Base-by-base conservation (phyloP, 2,113 vertebrate genomes). In the Neopipo cinnamomea region DNA sequence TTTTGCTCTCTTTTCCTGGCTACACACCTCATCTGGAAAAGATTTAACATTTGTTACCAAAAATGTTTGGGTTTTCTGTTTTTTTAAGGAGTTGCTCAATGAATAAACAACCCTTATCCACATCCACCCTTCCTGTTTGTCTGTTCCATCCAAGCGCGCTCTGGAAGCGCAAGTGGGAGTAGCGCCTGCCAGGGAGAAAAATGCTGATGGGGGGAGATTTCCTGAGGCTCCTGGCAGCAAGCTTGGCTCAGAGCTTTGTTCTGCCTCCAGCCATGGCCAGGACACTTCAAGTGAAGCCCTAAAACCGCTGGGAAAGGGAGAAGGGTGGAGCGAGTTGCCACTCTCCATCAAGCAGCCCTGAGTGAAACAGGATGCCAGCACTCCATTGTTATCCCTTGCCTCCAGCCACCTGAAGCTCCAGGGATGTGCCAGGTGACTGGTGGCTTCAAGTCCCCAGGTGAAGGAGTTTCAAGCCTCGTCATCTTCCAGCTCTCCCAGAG, bases 41-140 rank as follows among this genome's bases (percentile, higher is more conserved):
- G 94, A 96, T 94, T 97, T 61, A 79, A 89, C 82, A 87, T 97
- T 97, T 97, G 95, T 97, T 97, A 97, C 98, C 97, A 97, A 98
- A 97, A 98, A 97, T 41, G 95, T 96, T 94, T 82, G 55, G 42
- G 31, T 44, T 96, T 93, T 92, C 13, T 84, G 92, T 94, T 95
- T 81, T 81, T 91, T 84, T 59, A 88, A 94, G 85, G 95, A 97
- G 95, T 85, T 97, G 97, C 96, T 97, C 89, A 81, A 62, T 97
- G 93, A 98, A 97, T 98, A 97, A 98, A 97, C 88, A 96, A 78
- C 89, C 91, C 85, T 97, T 96, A 96, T 89, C 97, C 95, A 97
- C 95, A 96, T 89, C 97, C 95, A 97, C 95, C 91, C 91, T 95
- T 92, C 90, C 88, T 85, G 62, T 72, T 55, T 82, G 79, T 77